Percentiles rank a stretch among this genome's conserved stretches.
These are phyloP conservation scores for Phalacrocorax brasilianus DNA, from an alignment of 2,113 vertebrate genomes.

Conservation along the genomic window DNA sequence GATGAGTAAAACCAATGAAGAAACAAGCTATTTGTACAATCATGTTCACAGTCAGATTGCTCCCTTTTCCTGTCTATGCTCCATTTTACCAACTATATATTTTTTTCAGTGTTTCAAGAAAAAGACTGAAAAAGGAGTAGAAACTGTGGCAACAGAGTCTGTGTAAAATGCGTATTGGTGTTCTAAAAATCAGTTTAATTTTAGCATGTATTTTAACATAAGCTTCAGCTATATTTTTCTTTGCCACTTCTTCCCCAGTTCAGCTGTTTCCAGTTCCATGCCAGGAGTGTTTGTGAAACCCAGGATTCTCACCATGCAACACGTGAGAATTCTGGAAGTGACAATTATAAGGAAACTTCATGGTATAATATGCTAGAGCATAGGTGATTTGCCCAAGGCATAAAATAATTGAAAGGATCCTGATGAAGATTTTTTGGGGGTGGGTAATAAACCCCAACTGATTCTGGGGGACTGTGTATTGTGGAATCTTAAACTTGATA, in stretches of 20 bases:
- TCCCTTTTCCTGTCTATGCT: neutral
- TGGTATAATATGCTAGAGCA: neutral
- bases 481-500: neutral
- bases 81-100: neutral
- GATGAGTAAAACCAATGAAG: neutral
- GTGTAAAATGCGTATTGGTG: neutral
- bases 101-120: neutral
- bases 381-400: neutral
- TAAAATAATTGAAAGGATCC: neutral
- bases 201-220: neutral
- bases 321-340: constrained; percentile 7
- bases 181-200: constrained; percentile 31
- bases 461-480: neutral
- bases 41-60: neutral
- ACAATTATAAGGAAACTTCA: neutral
- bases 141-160: neutral
- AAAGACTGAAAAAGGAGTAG: neutral
- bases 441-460: neutral
- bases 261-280: neutral
- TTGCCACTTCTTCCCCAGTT: neutral
- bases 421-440: neutral
- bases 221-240: neutral
- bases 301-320: neutral
- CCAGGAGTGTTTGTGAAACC: neutral
- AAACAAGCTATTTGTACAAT: neutral